Conservation (phyloP, 2,888 invertebrate species). For the Hermaeophaga mercurialis region DNA sequence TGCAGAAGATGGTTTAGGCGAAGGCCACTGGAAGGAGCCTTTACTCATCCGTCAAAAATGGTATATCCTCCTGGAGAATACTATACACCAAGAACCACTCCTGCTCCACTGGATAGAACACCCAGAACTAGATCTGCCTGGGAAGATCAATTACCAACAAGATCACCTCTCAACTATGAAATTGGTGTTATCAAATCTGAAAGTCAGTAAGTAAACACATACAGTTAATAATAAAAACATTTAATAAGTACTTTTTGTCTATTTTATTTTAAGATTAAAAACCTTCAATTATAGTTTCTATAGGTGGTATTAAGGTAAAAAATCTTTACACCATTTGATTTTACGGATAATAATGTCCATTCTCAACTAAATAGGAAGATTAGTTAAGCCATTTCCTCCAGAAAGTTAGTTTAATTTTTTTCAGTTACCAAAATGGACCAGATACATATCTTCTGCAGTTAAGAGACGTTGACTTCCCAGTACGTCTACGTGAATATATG, state of each 20-base stretch:
- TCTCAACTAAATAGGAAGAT: too few species aligned
- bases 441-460: conserved; percentile 95
- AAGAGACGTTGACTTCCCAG: conserved; percentile 93
- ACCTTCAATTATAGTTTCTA: too few species aligned
- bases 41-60: conserved; percentile 92
- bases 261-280: too few species aligned
- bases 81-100: conserved; percentile 81
- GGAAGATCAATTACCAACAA: conserved; percentile 75
- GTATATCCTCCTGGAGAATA: conserved; percentile 86
- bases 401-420: background rate
- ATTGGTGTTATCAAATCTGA: conserved; percentile 80
- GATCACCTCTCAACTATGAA: conserved; percentile 84
- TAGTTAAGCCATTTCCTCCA: too few species aligned
- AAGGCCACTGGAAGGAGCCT: conserved; percentile 81
- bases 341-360: too few species aligned
- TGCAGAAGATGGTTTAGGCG: conserved; percentile 87
- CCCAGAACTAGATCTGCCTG: conserved; percentile 63
- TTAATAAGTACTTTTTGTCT: too few species aligned
- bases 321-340: too few species aligned
- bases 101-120: conserved; percentile 62
- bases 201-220: conserved; percentile 82
- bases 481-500: conserved; percentile 89
- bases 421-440: conserved; percentile 93
- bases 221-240: too few species aligned
- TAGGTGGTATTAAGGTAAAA: too few species aligned